Base-by-base conservation (phyloP, 2,888 invertebrate species). In the Apodemia zela region DNA sequence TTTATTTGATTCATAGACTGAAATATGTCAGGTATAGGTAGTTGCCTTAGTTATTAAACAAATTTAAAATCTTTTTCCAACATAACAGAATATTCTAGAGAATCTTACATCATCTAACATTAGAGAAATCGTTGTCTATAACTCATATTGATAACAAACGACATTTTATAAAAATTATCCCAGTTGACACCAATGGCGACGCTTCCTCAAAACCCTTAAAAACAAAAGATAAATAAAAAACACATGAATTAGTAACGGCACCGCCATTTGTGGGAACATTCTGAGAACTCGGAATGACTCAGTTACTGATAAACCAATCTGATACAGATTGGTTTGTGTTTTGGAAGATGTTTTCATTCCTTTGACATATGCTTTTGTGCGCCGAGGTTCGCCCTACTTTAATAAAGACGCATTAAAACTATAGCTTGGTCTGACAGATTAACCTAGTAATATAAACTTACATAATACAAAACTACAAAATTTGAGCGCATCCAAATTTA, bases 401-500 rank as follows among this genome's bases (percentile, higher is more conserved):
- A 54, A 51, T 33, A 35, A 38, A 49, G 17, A 35, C 13, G 25
- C 42, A 38, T 45, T 54, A 29, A 60, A 60, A 62, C 57, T 60
- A 61, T 65, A 66, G 62, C 65, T 84, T 85, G 83, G 82, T 85
- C 84, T 79, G 81, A 78, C 54, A 69, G 59, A 72, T 71, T 71
- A 69, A 68, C 61, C 68, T 68, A 61, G 60, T 68, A 71, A 66
- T 68, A 47, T 61, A 63, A 64, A 65, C 68, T 70, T 69, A 42
- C 65, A 70, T 70, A 67, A 65, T 67, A 73, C 69, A 81, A 83
- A 80, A 78, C 81, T 84, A 85, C 80, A 82, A 84, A 82, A 81
- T 79, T 85, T 85, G 85, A 85, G 86, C 86, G 71, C 76, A 70
- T 75, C 70, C 68, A 67, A 70, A 68, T 76, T 75, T 76, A 78